These are phyloP conservation scores for Monochamus alternatus DNA, from an alignment of 2,888 invertebrate genomes.

Conservation along the genomic window DNA sequence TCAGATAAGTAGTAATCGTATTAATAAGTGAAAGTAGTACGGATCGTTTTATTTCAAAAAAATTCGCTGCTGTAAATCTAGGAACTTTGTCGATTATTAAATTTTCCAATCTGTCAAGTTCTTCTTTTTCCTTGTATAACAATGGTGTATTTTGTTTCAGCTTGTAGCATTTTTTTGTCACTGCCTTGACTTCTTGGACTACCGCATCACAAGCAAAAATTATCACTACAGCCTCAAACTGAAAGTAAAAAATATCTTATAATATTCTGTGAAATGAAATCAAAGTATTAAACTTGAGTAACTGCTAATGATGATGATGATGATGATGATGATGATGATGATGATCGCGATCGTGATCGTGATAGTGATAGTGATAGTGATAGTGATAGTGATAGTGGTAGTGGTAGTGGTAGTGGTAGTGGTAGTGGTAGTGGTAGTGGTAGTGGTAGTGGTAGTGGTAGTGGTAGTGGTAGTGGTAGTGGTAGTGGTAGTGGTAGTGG, in stretches of 20 bases:
- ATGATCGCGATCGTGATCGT: no score
- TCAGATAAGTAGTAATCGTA: conserved; percentile 16
- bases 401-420: no score
- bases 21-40: conserved; percentile 2
- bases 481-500: no score
- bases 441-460: no score
- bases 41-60: conserved; percentile 21
- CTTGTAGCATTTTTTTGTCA: neutral
- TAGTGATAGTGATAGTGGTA: no score
- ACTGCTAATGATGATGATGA: no score
- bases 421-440: no score
- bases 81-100: neutral
- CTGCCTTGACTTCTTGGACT: neutral
- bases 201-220: conserved; percentile 18
- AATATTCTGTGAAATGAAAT: no score
- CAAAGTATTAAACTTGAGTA: no score
- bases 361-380: no score
- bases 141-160: neutral
- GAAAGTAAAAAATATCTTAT: neutral
- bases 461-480: no score
- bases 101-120: conserved; percentile 3
- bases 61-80: conserved; percentile 14
- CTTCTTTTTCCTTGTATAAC: neutral
- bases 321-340: no score
- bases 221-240: conserved; percentile 16